Evolutionary conservation across 2,888 invertebrate species (phyloP).

Genomic region (Nomada fabriciana): DNA sequence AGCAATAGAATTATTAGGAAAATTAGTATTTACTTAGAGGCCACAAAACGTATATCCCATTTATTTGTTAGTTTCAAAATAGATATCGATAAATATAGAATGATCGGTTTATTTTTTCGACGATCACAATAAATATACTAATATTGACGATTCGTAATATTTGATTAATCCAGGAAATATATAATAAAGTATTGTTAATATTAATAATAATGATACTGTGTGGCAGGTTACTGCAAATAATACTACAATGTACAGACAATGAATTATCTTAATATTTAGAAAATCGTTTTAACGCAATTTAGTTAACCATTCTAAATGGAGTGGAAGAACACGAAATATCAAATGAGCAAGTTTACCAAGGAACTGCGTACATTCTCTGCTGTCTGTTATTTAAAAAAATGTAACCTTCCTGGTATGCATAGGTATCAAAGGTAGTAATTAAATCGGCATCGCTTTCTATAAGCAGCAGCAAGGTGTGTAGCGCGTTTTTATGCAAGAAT

Average conservation of each 20-base stretch:
- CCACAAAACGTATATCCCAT: too few species aligned
- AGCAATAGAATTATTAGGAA: too few species aligned
- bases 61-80: too few species aligned
- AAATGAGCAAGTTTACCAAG: not conserved
- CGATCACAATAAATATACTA: too few species aligned
- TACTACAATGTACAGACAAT: too few species aligned
- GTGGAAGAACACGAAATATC: not conserved
- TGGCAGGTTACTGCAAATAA: not conserved
- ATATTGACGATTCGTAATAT: too few species aligned
- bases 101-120: too few species aligned
- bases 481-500: slow-evolving; percentile 52
- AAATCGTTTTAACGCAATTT: not conserved
- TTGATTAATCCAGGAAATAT: too few species aligned
- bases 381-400: slow-evolving; percentile 20
- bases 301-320: not conserved
- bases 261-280: not conserved
- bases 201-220: too few species aligned
- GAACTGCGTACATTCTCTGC: not conserved
- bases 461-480: slow-evolving; percentile 36
- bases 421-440: slow-evolving; percentile 36
- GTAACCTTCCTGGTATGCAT: slow-evolving; percentile 46
- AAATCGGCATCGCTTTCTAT: slow-evolving; percentile 37
- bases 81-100: too few species aligned
- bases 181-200: too few species aligned
- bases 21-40: too few species aligned